These are phyloP conservation scores for Diplodus puntazzo DNA, from an alignment of 2,797 vertebrate species.

Conservation along the genomic window DNA sequence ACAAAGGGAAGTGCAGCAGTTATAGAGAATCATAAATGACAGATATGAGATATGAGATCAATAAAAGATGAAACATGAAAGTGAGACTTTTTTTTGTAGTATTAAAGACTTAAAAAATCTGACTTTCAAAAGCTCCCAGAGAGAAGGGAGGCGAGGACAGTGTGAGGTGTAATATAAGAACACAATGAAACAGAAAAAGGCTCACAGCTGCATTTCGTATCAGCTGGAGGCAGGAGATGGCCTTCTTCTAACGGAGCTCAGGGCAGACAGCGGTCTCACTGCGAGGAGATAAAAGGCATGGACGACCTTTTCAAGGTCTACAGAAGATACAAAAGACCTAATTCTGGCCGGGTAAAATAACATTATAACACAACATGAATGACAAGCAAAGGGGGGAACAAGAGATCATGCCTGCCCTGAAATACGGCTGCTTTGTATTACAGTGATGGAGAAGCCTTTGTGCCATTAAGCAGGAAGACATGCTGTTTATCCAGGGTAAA, in stretches of 20 bases:
- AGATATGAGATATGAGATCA: not conserved
- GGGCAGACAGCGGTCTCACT: slow-evolving; percentile 22
- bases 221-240: slow-evolving; percentile 16
- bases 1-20: not conserved
- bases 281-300: slow-evolving; percentile 31
- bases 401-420: not conserved
- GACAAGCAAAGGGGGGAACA: not conserved
- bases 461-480: not conserved
- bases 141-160: not conserved
- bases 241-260: slow-evolving; percentile 23
- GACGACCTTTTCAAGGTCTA: slow-evolving; percentile 36
- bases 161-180: slow-evolving; percentile 1
- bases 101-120: slow-evolving; percentile 27
- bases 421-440: not conserved
- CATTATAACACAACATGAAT: not conserved
- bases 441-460: not conserved
- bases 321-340: slow-evolving; percentile 31
- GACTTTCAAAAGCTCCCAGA: slow-evolving; percentile 1
- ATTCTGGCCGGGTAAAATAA: slow-evolving; percentile 25
- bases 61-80: not conserved
- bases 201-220: slow-evolving; percentile 24
- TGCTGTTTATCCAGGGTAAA: not conserved
- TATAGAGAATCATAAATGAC: not conserved
- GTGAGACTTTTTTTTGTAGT: not conserved
- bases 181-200: not conserved